A percentile compares a stretch with the other conserved stretches of the same genome.
phyloP scores from a whole-genome alignment of 2,888 invertebrate genomes.

The Macrosiphum euphorbiae region DNA sequence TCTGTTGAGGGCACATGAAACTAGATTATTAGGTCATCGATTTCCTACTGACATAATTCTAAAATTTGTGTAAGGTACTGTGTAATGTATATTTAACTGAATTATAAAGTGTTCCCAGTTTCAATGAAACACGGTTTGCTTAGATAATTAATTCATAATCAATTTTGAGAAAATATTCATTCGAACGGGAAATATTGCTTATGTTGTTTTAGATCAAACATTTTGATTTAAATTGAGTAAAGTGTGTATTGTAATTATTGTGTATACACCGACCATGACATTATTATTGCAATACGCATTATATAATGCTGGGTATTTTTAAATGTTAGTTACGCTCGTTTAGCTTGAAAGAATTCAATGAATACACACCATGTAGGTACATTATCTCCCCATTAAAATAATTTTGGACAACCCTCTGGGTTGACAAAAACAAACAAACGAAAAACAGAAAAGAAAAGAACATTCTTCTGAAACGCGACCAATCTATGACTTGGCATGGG shows the following conservation, averaged over 20 bases:
- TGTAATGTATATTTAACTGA: too few relatives aligned
- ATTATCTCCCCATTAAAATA: background rate
- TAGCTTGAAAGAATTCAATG: background rate
- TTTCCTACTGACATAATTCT: too few relatives aligned
- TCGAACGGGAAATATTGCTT: background rate
- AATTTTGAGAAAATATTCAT: background rate
- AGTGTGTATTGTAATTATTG: too few relatives aligned
- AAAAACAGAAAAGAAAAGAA: background rate
- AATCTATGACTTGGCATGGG: conserved; percentile 29
- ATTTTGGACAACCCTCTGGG: background rate
- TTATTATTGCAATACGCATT: background rate
- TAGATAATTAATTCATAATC: background rate
- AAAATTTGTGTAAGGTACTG: too few relatives aligned
- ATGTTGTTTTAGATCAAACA: background rate
- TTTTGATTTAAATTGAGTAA: background rate
- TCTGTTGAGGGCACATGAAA: too few relatives aligned
- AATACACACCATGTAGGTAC: background rate
- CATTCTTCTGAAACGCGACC: background rate
- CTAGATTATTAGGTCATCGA: too few relatives aligned
- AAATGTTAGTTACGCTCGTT: background rate
- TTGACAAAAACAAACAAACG: background rate
- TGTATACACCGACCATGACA: too few relatives aligned
- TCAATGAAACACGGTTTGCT: too few relatives aligned
- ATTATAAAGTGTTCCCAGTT: too few relatives aligned
- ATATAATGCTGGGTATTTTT: background rate